Percentiles rank a stretch among this genome's conserved stretches.
These are phyloP conservation scores for Clarias fuscus DNA, from an alignment of 2,797 vertebrate genomes.

Conservation along the genomic window DNA sequence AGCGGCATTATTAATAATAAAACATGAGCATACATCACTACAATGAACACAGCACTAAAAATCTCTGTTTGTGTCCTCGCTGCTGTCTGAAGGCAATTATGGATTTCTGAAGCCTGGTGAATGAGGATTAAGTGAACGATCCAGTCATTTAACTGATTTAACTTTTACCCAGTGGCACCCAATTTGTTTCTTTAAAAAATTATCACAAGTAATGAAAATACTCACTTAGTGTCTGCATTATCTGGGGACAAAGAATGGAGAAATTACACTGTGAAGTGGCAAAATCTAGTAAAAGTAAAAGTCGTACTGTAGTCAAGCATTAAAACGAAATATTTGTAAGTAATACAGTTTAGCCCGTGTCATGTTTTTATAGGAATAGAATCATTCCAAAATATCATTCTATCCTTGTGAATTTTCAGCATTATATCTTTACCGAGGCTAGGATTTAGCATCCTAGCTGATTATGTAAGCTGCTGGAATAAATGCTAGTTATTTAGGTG, in stretches of 20 bases:
- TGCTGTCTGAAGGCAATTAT: background rate
- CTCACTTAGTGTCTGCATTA: background rate
- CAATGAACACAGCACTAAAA: background rate
- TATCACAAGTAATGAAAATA: background rate
- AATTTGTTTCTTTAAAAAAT: background rate
- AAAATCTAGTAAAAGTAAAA: too few relatives aligned
- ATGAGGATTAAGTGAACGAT: background rate
- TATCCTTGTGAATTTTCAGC: background rate
- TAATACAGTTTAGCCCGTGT: too few relatives aligned
- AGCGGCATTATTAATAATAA: background rate
- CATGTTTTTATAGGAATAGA: too few relatives aligned
- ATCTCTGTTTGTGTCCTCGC: background rate
- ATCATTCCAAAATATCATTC: background rate
- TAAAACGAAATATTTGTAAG: too few relatives aligned
- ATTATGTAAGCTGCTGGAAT: background rate
- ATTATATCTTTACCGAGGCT: background rate
- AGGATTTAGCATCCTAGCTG: background rate
- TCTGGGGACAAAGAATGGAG: background rate
- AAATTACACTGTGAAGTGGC: background rate
- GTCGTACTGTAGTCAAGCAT: too few relatives aligned
- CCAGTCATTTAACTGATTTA: background rate
- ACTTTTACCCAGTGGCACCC: background rate
- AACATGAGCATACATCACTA: background rate
- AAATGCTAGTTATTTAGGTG: background rate
- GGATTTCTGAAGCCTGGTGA: background rate